A percentile compares a stretch with the other conserved stretches of the same genome.
Conservation (phyloP, 2,797 vertebrate species). For the Allobates femoralis region DNA sequence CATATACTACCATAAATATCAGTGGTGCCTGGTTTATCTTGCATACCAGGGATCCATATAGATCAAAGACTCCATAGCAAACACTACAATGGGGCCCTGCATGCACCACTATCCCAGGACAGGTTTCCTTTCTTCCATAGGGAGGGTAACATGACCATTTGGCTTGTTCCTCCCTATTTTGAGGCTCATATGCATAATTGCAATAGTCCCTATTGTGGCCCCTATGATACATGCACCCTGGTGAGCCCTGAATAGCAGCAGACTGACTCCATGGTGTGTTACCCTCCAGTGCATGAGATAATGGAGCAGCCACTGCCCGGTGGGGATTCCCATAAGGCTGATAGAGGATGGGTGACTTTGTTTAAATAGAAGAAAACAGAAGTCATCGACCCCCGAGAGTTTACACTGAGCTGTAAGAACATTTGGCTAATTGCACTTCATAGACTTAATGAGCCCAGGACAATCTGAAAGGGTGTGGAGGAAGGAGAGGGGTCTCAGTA, state of each 20-base stretch:
- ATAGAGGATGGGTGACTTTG: slow-evolving; percentile 68
- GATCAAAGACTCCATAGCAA: background rate
- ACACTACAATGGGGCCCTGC: too few species aligned
- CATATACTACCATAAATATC: background rate
- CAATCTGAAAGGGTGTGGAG: background rate
- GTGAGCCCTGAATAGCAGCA: background rate
- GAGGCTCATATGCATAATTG: background rate
- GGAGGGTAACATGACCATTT: background rate
- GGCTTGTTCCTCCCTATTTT: background rate
- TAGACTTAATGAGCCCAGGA: slow-evolving; percentile 65
- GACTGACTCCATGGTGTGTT: background rate
- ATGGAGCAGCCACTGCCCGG: slow-evolving; percentile 29
- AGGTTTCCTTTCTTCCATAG: background rate
- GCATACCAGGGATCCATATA: background rate
- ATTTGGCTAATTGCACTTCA: slow-evolving; percentile 74
- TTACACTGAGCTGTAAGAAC: slow-evolving; percentile 68
- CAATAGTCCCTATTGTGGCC: background rate
- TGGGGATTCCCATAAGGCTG: slow-evolving; percentile 55
- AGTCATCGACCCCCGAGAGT: slow-evolving; percentile 72
- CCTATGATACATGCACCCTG: too few species aligned
- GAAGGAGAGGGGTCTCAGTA: background rate
- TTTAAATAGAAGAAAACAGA: slow-evolving; percentile 66
- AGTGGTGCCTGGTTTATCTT: background rate
- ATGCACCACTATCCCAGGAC: too few species aligned
- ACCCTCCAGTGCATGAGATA: slow-evolving; percentile 47